Percentiles rank a stretch among this genome's conserved stretches.
Conservation (phyloP, 2,797 vertebrate species). For the Sebastes steindachneri region DNA sequence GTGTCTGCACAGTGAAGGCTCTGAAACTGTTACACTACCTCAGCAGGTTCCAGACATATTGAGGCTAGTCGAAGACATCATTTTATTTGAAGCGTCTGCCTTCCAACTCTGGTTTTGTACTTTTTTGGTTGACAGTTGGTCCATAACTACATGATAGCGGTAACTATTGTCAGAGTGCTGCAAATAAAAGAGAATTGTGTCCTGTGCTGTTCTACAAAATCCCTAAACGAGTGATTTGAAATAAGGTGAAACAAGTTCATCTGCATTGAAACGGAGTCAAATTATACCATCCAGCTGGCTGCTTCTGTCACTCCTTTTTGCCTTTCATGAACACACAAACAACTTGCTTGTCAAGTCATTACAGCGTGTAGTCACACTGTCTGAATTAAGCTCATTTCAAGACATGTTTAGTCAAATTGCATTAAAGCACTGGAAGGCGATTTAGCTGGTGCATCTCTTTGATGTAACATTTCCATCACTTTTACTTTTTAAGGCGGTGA, state of each 20-base stretch:
- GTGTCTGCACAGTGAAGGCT: conserved; percentile 16
- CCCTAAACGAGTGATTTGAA: not conserved
- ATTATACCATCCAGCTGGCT: conserved; percentile 3
- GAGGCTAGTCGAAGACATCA: conserved; percentile 37
- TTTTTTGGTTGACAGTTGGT: conserved; percentile 34
- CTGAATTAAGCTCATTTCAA: conserved; percentile 25
- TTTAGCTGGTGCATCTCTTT: conserved; percentile 23
- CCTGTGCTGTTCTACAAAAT: not conserved
- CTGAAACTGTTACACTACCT: conserved; percentile 32
- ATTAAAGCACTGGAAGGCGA: conserved; percentile 18
- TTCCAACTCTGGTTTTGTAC: conserved; percentile 32
- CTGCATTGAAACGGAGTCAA: not conserved
- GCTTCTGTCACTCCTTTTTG: conserved; percentile 20
- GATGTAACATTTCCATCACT: conserved; percentile 35
- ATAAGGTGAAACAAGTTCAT: conserved; percentile 7
- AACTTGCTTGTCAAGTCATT: conserved; percentile 16
- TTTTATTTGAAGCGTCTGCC: conserved; percentile 48
- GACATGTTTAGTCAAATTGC: conserved; percentile 23
- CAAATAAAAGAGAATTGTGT: not conserved
- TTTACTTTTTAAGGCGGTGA: conserved; percentile 16
- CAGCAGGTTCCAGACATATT: conserved; percentile 61
- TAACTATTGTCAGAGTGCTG: not conserved
- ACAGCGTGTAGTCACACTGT: conserved; percentile 9
- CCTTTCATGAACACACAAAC: conserved; percentile 26
- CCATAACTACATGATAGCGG: conserved; percentile 18